Conservation (phyloP, 2,113 vertebrate species). For the Hemicordylus capensis region DNA sequence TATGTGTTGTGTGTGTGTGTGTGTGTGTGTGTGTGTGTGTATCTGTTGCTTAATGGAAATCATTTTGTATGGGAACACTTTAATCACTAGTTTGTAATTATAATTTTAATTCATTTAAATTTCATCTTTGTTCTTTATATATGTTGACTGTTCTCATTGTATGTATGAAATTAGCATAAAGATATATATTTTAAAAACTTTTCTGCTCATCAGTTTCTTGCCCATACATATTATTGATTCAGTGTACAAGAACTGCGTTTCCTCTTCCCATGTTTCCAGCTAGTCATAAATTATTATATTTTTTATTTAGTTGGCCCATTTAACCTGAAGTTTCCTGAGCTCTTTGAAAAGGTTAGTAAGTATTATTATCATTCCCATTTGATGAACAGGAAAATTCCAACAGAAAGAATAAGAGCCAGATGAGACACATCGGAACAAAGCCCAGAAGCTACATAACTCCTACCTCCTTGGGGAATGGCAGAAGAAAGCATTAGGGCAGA, state of each 20-base stretch:
- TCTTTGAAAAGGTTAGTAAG: background rate
- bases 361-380: conserved; percentile 33
- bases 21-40: too few species aligned
- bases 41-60: background rate
- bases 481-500: background rate
- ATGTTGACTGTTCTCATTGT: background rate
- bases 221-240: conserved; percentile 56
- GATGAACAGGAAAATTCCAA: background rate
- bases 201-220: conserved; percentile 37
- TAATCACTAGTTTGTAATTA: background rate
- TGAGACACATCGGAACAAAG: background rate
- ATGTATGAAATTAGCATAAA: background rate
- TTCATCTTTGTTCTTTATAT: background rate
- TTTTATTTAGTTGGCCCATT: background rate
- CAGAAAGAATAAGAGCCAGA: background rate
- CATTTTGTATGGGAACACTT: background rate
- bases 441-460: background rate
- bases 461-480: background rate
- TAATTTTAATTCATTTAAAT: background rate
- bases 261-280: background rate
- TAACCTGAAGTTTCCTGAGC: conserved; percentile 4
- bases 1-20: too few species aligned
- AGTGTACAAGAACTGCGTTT: conserved; percentile 1
- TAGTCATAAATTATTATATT: background rate
- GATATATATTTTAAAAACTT: background rate